Base-by-base conservation (phyloP, 2,113 vertebrate species). In the Nesoenas mayeri region DNA sequence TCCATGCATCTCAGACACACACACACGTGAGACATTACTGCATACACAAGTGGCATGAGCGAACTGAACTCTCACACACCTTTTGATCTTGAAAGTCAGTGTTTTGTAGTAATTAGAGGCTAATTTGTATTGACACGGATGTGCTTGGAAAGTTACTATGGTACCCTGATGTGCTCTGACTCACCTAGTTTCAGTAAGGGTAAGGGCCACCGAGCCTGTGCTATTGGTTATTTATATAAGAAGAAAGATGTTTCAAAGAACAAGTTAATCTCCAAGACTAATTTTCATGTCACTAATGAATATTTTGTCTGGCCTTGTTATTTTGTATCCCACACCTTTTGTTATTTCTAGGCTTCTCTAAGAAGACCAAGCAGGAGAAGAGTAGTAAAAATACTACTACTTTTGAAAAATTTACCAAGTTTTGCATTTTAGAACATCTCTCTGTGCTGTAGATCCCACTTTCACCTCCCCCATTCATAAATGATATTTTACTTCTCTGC, bases 351-450 rank as follows among this genome's bases (percentile, higher is more conserved):
- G 32, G 36, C 10, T 88, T 94, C 62, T 85, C 56, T 71, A 73
- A 77, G 58, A 88, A 90, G 29, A 3, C 18, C 5, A 42, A 73
- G n/a, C 28, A 83, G 34, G 29, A 90, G 31, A 74, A 82, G 62
- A 58, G 26, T 10, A 80, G 17, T 58, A 64, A 79, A 93, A 91
- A 66, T 67, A 53, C 32, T 85, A 77, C 34, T 36, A 15, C 1
- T 74, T 96, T 83, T 83, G 22, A 91, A 93, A 67, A 83, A 85
- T 78, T 88, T 91, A 78, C 15, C 77, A 60, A 80, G 83, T 64
- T 77, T 62, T 78, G 14, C 14, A 48, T 78, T 71, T 95, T 53
- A 74, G 32, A 88, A 42, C 26, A 83, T 28, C 3, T 77, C 22
- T 84, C n/a, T 66, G 10, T 85, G 20, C 8, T 66, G 24, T 57